Evolutionary conservation across 2,797 vertebrate species (phyloP).

Genomic region (Manis javanica): DNA sequence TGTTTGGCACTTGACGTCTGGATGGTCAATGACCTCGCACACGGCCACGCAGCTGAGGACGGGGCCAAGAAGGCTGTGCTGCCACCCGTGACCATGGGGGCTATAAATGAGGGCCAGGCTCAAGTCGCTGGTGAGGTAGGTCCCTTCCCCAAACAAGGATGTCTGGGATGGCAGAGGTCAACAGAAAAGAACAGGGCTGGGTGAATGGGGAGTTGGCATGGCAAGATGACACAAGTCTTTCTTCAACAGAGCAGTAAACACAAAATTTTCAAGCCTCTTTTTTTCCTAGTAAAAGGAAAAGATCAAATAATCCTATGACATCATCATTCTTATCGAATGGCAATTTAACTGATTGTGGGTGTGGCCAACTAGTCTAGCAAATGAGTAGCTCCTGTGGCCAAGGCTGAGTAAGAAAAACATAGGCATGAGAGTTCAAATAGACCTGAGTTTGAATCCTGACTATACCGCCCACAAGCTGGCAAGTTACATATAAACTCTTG

Average conservation of each 20-base stretch:
- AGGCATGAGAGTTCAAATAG: conserved; percentile 14
- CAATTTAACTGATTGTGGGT: not conserved
- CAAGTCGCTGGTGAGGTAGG: conserved; percentile 98
- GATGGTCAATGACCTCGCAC: conserved; percentile 98
- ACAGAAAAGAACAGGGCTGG: not conserved
- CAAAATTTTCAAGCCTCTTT: not conserved
- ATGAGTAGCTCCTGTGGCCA: not conserved
- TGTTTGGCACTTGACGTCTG: conserved; percentile 97
- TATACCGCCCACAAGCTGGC: not conserved
- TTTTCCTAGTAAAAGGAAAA: not conserved
- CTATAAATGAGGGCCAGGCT: conserved; percentile 98
- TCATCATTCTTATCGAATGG: not conserved
- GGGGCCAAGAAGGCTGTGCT: conserved; percentile 91
- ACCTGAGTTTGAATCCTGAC: not conserved
- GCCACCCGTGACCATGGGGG: conserved; percentile 95
- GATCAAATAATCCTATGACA: not conserved
- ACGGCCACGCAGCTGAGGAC: conserved; percentile 96
- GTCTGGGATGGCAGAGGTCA: conserved; percentile 88
- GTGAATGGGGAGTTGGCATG: not conserved
- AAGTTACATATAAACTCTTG: conserved; percentile 26
- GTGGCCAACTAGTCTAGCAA: not conserved
- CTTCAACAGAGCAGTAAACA: conserved; percentile 25
- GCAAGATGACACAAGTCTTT: not conserved
- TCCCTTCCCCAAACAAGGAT: conserved; percentile 98
- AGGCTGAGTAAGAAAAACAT: not conserved